Base-by-base conservation (phyloP, 2,888 invertebrate species). In the Philonicus albiceps region DNA sequence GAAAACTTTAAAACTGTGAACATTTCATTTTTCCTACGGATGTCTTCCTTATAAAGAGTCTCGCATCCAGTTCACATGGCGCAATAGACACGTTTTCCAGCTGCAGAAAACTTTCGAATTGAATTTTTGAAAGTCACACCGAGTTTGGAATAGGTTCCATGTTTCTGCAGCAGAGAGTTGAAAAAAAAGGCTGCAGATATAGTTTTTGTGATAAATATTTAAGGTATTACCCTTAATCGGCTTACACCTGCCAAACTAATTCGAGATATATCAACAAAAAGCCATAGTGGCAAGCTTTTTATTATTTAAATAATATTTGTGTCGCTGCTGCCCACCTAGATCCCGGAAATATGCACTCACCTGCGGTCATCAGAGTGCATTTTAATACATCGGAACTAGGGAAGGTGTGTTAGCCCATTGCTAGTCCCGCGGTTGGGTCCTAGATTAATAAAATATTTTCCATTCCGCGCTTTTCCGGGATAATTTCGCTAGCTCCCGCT, bases 381-480 rank as follows among this genome's bases (percentile, higher is more conserved):
- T 80, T 80, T 80, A 53, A 80, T 80, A 30, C 30, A 43, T 13
- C 80, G 22, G 30, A 49, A 53, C 8, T 49, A 31, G 53, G 22
- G 43, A 8, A 78, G 43, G 78, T 78, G 78, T 78, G 40, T 19
- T 78, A 53, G 27, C 30, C 30, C 49, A 37, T 13, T 74, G 34
- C 64, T 22, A 74, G 31, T 74, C 6, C 6, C 13, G 53, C 19
- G 81, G 64, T 31, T 1, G 19, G 16, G 13, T 37, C 74, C 4
- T 43, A 4, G 49, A 37, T 55, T 81, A 81, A 55, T 81, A 49
- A 81, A 81, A 81, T 81, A 81, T 81, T 81, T 81, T 64, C 64
- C 81, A 49, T 49, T 13, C 11, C 16, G 34, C 31, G 53, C 22
- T 81, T 49, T 43, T 27, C 49, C 78, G 30, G 55, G 55, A 81